These are phyloP conservation scores for Lasioglossum leucozonium DNA, from an alignment of 2,888 invertebrate genomes.

Conservation along the genomic window DNA sequence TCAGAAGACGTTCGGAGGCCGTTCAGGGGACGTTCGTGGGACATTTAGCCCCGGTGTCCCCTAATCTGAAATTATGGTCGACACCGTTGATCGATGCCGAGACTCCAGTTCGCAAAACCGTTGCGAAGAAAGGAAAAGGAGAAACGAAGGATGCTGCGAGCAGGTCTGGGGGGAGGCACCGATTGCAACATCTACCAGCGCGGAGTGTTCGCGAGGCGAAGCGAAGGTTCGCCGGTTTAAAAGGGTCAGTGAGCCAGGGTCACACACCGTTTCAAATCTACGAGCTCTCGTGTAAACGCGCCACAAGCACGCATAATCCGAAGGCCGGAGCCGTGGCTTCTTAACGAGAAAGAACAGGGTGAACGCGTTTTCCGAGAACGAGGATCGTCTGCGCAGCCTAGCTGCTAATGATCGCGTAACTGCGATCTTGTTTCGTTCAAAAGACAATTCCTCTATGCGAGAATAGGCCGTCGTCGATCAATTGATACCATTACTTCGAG, in stretches of 20 bases:
- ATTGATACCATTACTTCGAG: background rate
- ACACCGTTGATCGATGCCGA: background rate
- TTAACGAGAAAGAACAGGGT: slow-evolving; percentile 49
- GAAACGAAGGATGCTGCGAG: slow-evolving; percentile 43
- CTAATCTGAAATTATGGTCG: background rate
- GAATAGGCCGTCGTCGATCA: background rate
- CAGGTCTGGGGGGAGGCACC: slow-evolving; percentile 12
- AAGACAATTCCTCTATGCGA: background rate
- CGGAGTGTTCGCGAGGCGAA: slow-evolving; percentile 65
- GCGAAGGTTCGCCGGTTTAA: slow-evolving; percentile 75
- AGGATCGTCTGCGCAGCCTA: background rate
- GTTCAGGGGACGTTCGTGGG: no score
- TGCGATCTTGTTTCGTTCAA: background rate
- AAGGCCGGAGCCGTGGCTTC: slow-evolving; percentile 53
- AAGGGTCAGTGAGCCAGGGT: slow-evolving; percentile 83
- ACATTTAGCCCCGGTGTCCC: background rate
- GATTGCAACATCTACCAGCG: slow-evolving; percentile 59
- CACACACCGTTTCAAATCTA: slow-evolving; percentile 70
- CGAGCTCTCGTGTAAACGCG: slow-evolving; percentile 55
- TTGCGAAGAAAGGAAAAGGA: background rate
- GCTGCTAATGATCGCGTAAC: background rate
- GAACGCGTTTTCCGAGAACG: slow-evolving; percentile 51
- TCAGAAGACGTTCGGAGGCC: no score
- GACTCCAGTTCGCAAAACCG: background rate
- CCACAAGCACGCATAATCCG: slow-evolving; percentile 57